Conservation (phyloP, 2,113 vertebrate genomes). For the Himantopus leucocephalus region DNA sequence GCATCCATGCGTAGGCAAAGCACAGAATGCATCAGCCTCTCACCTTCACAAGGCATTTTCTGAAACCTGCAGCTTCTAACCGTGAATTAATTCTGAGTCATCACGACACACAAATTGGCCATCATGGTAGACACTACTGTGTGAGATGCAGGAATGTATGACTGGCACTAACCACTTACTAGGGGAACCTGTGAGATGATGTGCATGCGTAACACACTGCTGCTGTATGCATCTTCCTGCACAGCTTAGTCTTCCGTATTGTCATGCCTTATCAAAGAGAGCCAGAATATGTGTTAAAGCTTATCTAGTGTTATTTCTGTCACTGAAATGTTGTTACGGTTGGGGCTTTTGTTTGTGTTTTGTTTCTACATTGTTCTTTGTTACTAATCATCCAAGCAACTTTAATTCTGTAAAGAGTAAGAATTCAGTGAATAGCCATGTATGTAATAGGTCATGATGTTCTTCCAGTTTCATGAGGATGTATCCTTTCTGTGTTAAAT, state of each 20-base stretch:
- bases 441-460: background rate
- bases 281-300: background rate
- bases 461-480: background rate
- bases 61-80: slow-evolving; percentile 10
- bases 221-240: slow-evolving; percentile 33
- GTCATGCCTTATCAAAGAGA: background rate
- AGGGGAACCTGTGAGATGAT: background rate
- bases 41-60: slow-evolving; percentile 43
- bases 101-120: background rate
- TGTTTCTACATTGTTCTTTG: background rate
- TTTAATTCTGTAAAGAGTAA: background rate
- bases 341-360: background rate
- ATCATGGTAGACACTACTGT: background rate
- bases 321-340: background rate
- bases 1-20: slow-evolving; percentile 4
- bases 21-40: slow-evolving; percentile 42
- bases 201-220: slow-evolving; percentile 34
- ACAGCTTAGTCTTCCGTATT: slow-evolving; percentile 11
- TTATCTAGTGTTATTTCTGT: slow-evolving; percentile 14
- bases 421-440: background rate
- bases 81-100: slow-evolving; percentile 11
- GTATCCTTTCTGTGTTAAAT: background rate
- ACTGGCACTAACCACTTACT: background rate
- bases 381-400: background rate
- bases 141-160: background rate